phyloP scores from a whole-genome alignment of 2,888 invertebrate species.

The Platypus cylindrus region DNA sequence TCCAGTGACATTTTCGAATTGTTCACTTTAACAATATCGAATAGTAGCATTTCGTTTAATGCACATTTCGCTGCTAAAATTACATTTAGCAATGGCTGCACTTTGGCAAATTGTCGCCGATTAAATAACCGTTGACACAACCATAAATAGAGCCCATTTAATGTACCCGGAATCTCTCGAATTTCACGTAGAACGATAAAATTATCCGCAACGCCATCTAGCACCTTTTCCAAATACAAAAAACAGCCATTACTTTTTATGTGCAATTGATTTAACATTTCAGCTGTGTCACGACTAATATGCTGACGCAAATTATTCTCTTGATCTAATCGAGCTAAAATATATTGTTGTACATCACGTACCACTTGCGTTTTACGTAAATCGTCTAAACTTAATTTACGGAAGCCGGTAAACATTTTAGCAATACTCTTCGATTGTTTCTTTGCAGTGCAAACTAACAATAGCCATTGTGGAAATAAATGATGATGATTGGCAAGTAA shows the following conservation, averaged over 20 bases:
- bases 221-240: slow-evolving; percentile 70
- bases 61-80: slow-evolving; percentile 78
- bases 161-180: slow-evolving; percentile 85
- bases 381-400: slow-evolving; percentile 87
- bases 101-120: slow-evolving; percentile 76
- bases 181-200: slow-evolving; percentile 87
- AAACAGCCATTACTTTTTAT: slow-evolving; percentile 94
- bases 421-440: slow-evolving; percentile 74
- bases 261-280: slow-evolving; percentile 86
- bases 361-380: slow-evolving; percentile 80
- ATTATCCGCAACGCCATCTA: slow-evolving; percentile 87
- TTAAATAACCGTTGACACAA: slow-evolving; percentile 87
- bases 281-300: slow-evolving; percentile 82
- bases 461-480: slow-evolving; percentile 83
- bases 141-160: slow-evolving; percentile 92
- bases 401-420: slow-evolving; percentile 73
- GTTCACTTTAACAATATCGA: slow-evolving; percentile 63
- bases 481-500: slow-evolving; percentile 81
- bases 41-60: slow-evolving; percentile 69
- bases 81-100: slow-evolving; percentile 73
- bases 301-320: slow-evolving; percentile 76
- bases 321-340: slow-evolving; percentile 76
- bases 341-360: slow-evolving; percentile 90
- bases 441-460: slow-evolving; percentile 78
- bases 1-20: slow-evolving; percentile 65